Evolutionary conservation across 2,113 vertebrate species (phyloP).

Genomic region (Aleadryas rufinucha): DNA sequence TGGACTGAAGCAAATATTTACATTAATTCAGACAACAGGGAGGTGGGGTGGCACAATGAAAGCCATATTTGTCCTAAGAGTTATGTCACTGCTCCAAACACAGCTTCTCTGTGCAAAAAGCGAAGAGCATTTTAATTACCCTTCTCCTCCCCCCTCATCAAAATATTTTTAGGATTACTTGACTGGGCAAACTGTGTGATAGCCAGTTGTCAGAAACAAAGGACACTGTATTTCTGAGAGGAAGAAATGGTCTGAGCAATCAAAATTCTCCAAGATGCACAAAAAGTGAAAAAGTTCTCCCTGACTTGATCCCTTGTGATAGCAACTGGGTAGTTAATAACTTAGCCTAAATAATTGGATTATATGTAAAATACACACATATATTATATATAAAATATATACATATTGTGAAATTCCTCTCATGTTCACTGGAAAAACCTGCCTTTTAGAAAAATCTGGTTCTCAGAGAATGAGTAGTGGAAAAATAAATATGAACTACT

Average conservation of each 20-base stretch:
- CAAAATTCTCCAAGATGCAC: not conserved
- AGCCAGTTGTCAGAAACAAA: constrained; percentile 24
- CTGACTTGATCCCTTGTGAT: not conserved
- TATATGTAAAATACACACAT: too few species aligned
- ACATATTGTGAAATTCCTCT: not conserved
- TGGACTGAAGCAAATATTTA: constrained; percentile 46
- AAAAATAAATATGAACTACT: not conserved
- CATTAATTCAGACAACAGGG: not conserved
- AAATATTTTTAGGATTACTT: constrained; percentile 54
- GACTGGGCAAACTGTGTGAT: not conserved
- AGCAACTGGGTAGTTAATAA: not conserved
- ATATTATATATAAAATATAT: not conserved
- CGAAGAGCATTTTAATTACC: constrained; percentile 22
- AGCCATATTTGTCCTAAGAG: constrained; percentile 46
- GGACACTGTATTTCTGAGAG: not conserved
- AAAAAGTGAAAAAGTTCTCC: not conserved
- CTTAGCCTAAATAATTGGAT: not conserved
- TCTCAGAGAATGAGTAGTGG: not conserved
- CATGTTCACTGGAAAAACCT: not conserved
- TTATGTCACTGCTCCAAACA: constrained; percentile 44
- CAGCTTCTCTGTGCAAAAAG: constrained; percentile 21
- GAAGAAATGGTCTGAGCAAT: not conserved
- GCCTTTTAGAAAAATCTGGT: not conserved
- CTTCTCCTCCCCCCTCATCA: not conserved
- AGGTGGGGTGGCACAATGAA: constrained; percentile 31